Conservation (phyloP, 2,113 vertebrate genomes). For the Dicrurus megarhynchus region DNA sequence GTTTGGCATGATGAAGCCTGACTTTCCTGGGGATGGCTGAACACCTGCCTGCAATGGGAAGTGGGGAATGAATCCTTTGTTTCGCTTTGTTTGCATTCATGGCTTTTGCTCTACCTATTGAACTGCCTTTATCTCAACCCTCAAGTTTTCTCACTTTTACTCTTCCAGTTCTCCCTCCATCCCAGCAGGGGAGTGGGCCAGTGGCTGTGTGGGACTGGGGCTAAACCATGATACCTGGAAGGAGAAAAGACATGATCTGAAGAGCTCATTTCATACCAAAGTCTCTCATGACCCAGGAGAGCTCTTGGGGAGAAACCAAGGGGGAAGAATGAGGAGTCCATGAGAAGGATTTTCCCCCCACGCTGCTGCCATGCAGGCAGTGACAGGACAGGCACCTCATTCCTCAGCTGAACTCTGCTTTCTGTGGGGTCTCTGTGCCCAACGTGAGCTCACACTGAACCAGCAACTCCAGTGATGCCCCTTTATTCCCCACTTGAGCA, state of each 20-base stretch:
- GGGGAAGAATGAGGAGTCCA: not conserved
- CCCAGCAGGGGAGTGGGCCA: not conserved
- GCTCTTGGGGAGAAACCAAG: not conserved
- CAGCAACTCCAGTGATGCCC: not conserved
- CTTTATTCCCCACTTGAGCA: not conserved
- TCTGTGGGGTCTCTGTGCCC: not conserved
- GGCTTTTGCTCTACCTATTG: not conserved
- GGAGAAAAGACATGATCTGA: not conserved
- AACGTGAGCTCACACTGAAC: not conserved
- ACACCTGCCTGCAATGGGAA: not conserved
- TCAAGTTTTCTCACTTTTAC: not conserved
- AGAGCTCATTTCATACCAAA: not conserved
- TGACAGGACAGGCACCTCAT: not conserved
- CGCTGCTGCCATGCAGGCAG: fast-evolving
- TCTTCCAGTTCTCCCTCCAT: fast-evolving
- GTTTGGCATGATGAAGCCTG: not conserved
- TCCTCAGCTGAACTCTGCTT: not conserved
- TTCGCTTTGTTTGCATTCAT: not conserved
- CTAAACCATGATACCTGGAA: not conserved
- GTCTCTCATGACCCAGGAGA: not conserved
- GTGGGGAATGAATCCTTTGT: not conserved
- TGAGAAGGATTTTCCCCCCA: fast-evolving
- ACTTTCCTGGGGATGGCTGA: not conserved
- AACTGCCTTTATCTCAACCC: not conserved
- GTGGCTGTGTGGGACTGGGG: not conserved